Evolutionary conservation across 2,797 vertebrate species (phyloP).

Genomic region (Gephyroberyx darwinii): DNA sequence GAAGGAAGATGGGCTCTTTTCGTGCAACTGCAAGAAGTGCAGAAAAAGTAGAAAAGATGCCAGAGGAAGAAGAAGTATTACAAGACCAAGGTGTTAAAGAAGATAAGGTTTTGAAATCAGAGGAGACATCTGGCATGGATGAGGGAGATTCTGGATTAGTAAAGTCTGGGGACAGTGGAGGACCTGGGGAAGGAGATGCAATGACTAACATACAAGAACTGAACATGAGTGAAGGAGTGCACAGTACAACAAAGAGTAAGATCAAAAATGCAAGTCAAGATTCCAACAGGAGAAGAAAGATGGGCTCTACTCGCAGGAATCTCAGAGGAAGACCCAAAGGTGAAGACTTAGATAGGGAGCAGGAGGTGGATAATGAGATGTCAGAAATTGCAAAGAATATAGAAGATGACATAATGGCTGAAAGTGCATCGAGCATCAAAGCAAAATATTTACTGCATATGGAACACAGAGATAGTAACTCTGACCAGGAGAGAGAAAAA

Average conservation of each 20-base stretch:
- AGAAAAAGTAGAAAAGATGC: too few relatives aligned
- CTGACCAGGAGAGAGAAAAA: conserved; percentile 25
- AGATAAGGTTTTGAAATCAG: conserved; percentile 9
- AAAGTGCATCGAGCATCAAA: neutral
- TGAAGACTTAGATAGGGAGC: conserved; percentile 39
- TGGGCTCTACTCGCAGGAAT: conserved; percentile 68
- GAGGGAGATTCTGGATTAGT: conserved; percentile 16
- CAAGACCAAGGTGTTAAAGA: conserved; percentile 11
- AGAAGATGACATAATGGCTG: conserved; percentile 7
- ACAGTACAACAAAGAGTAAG: conserved; percentile 24
- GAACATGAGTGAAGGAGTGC: conserved; percentile 18
- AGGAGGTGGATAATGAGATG: conserved; percentile 28
- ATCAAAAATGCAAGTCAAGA: conserved; percentile 32
- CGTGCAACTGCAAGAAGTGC: too few relatives aligned
- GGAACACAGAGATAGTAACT: conserved; percentile 18
- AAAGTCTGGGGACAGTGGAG: conserved; percentile 3
- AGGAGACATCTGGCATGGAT: neutral
- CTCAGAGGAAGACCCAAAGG: conserved; percentile 38
- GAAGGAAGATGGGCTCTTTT: too few relatives aligned
- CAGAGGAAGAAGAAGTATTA: neutral
- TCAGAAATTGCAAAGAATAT: conserved; percentile 18
- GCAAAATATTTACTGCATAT: neutral
- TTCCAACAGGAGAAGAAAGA: conserved; percentile 60
- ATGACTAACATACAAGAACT: conserved; percentile 1
- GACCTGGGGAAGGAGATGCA: neutral